Conservation (phyloP, 2,888 invertebrate species). For the Nowickia ferox region DNA sequence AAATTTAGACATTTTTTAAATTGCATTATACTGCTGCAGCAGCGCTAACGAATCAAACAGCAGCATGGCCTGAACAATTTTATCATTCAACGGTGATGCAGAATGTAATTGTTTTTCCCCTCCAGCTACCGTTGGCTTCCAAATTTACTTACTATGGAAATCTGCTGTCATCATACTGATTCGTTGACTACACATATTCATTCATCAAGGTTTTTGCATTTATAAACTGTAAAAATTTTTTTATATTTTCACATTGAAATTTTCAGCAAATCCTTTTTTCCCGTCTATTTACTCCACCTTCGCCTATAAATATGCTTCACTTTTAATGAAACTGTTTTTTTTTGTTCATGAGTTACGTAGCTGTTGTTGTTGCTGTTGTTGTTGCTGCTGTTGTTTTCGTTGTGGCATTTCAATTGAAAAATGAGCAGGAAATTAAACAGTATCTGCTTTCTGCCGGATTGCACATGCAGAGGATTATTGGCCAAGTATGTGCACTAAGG, state of each 20-base stretch:
- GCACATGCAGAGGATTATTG: constrained; percentile 71
- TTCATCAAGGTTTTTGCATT: constrained; percentile 14
- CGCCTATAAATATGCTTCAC: background rate
- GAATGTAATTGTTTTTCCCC: background rate
- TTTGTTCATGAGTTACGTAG: background rate
- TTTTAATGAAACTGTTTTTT: constrained; percentile 5
- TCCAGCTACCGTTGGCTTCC: background rate
- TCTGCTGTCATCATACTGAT: constrained; percentile 52
- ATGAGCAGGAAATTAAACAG: constrained; percentile 81
- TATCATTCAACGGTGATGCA: constrained; percentile 15
- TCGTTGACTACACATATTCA: background rate
- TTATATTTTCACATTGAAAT: background rate
- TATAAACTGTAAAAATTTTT: constrained; percentile 27
- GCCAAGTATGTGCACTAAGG: constrained; percentile 13
- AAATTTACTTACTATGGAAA: constrained; percentile 39
- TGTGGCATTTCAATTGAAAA: constrained; percentile 76
- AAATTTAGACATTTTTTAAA: constrained; percentile 41
- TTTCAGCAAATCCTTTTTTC: constrained; percentile 4
- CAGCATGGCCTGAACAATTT: background rate
- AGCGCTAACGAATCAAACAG: background rate
- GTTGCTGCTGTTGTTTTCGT: background rate
- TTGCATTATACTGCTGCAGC: constrained; percentile 14
- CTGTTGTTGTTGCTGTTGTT: constrained; percentile 3
- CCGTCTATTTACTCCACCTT: background rate
- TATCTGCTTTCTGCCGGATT: constrained; percentile 74